Base-by-base conservation (phyloP, 2,797 vertebrate genomes). In the Ibycter americanus region DNA sequence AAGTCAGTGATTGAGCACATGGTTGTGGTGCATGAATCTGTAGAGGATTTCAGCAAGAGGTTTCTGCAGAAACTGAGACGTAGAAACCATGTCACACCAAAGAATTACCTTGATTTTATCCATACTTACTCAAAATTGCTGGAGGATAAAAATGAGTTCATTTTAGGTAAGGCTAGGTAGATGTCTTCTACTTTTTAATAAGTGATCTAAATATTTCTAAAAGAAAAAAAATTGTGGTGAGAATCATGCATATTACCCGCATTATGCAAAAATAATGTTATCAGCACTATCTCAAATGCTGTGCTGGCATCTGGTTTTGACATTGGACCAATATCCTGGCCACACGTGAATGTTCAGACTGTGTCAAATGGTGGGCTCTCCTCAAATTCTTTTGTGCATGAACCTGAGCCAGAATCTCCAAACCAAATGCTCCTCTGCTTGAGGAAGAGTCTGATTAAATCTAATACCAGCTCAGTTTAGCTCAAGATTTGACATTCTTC, bases 91-190 rank as follows among this genome's bases (percentile, higher is more conserved):
- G 99, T 99, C 25, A 99, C 99, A 8, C 99, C 99, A 23, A 99
- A 99, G 98, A 99, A 99, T 96, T 99, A 98, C 97, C 98, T 99
- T 68, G 99, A 99, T 91, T 99, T 99, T 85, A 99, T 99, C 71
- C 98, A 96, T 84, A 99, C 98, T 1, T 99, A 99, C 47, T 98
- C 98, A 16, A 98, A 91, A 42, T 95, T 99, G 56, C 96, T 99
- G 94, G 97, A 99, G 8, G 99, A 99, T 95, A 99, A 99, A 95
- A 99, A 99, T 10, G 89, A 98, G 79, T 98, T 97, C 83, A 99
- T 99, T 90, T 98, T 99, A 67, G 99, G 99, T 99, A 93, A 95
- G 87, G 8, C 31, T 65, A 4, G 34, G 44, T 73, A 52, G 71
- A 47, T 13, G 9, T 84, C 82, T 94, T 84, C 19, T 78, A 29